Base-by-base conservation (phyloP, 2,113 vertebrate species). In the Anthoscopus minutus region DNA sequence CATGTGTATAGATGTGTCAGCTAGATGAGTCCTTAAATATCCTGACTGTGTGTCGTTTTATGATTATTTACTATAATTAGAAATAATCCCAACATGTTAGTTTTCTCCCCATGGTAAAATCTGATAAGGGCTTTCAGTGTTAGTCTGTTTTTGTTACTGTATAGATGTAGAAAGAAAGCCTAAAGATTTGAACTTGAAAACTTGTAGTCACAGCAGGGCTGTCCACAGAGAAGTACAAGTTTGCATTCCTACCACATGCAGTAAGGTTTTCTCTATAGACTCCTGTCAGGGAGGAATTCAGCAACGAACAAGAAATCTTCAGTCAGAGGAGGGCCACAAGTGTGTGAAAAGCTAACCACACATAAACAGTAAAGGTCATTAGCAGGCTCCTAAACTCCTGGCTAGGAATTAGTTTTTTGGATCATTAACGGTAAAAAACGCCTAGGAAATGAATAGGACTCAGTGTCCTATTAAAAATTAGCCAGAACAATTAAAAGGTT, bases 211-310 rank as follows among this genome's bases (percentile, higher is more conserved):
- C 96, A 96, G 97, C 92, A 96, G 95, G 91, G 84, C 94, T 90
- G 80, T 88, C 95, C 96, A 35, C 73, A 95, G 93, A 4, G 1
- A 78, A 42, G 84, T 53, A 66, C 80, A 81, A 53, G 93, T 96
- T 94, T 95, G 95, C 96, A 95, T 97, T 98, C 97, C 94, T 96
- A 88, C 89, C 67, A 66, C 61, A 94, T 96, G 94, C 86, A 93
- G 95, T 92, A 96, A 94, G 87, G 77, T 93, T 96, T 96, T 91
- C 88, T 82, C 64, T 88, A 83, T 86, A 96, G 95, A 81, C 93
- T 83, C 67, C 65, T 96, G 96, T 94, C 95, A 93, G 88, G 4
- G 33, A 97, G 95, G 97, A 98, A 98, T 98, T 97, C 84, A 91
- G 88, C 73, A 92, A 93, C 87, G 89, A 93, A 96, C 92, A 96